A percentile compares a stretch with the other conserved stretches of the same genome.
phyloP scores from a whole-genome alignment of 2,888 invertebrate species.

The Hanleya hanleyi region DNA sequence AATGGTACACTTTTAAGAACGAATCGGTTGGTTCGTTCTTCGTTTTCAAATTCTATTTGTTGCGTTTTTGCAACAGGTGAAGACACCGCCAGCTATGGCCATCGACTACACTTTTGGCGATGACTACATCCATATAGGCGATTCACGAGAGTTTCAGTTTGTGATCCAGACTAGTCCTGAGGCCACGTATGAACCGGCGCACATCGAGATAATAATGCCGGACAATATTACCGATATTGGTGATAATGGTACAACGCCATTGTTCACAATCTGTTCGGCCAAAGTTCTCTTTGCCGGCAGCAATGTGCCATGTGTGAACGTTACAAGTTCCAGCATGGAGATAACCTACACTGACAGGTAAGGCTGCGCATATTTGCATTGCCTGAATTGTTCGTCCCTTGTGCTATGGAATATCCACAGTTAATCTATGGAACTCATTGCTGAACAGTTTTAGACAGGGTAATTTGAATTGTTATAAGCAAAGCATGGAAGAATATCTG shows the following conservation, averaged over 20 bases:
- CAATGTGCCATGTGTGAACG: slow-evolving; percentile 63
- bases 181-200: slow-evolving; percentile 51
- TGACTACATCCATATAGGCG: slow-evolving; percentile 40
- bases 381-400: no score
- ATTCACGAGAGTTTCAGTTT: slow-evolving; percentile 42
- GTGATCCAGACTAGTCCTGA: slow-evolving; percentile 49
- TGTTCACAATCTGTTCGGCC: slow-evolving; percentile 55
- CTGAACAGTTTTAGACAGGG: no score
- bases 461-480: no score
- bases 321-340: slow-evolving; percentile 40
- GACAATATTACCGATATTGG: slow-evolving; percentile 31
- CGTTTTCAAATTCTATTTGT: no score
- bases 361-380: no score
- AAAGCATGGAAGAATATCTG: no score
- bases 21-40: no score
- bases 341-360: slow-evolving; percentile 6
- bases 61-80: no score
- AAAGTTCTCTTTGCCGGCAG: slow-evolving; percentile 55
- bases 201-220: slow-evolving; percentile 65
- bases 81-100: slow-evolving; percentile 40
- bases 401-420: no score
- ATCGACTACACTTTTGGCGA: slow-evolving; percentile 37
- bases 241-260: slow-evolving; percentile 38
- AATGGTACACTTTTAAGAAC: no score
- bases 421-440: no score